These are phyloP conservation scores for Eciton burchellii DNA, from an alignment of 1,140 invertebrate species.

Conservation along the genomic window DNA sequence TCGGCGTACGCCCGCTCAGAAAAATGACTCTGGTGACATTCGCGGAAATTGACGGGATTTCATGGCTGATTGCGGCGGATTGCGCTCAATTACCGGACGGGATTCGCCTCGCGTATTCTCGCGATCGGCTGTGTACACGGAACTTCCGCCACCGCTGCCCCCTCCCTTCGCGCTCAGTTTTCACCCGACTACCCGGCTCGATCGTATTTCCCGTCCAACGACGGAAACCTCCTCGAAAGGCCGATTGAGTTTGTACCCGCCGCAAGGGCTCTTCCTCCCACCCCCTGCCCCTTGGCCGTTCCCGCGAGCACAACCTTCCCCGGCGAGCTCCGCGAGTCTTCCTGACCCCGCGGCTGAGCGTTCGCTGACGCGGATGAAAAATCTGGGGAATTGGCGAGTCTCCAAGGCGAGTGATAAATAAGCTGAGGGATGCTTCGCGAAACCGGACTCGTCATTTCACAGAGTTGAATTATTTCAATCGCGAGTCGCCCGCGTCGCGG, in stretches of 20 bases:
- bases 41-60: not conserved
- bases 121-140: too few species aligned
- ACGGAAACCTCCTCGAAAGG: constrained; percentile 35
- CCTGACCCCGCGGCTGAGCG: not conserved
- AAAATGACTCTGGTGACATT: not conserved
- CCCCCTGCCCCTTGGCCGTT: too few species aligned
- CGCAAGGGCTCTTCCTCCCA: not conserved
- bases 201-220: constrained; percentile 36
- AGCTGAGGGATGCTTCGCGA: not conserved
- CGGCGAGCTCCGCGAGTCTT: not conserved
- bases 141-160: too few species aligned
- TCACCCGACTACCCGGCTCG: not conserved
- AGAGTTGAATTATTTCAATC: too few species aligned
- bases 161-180: too few species aligned
- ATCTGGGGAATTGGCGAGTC: not conserved
- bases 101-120: too few species aligned
- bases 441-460: too few species aligned
- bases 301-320: not conserved
- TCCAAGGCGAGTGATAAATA: not conserved
- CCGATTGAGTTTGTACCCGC: constrained; percentile 57
- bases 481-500: too few species aligned
- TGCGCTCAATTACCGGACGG: constrained; percentile 12
- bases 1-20: not conserved
- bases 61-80: not conserved
- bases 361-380: not conserved